These are phyloP conservation scores for Mycalesis mineus DNA, from an alignment of 2,888 invertebrate genomes.

Conservation along the genomic window DNA sequence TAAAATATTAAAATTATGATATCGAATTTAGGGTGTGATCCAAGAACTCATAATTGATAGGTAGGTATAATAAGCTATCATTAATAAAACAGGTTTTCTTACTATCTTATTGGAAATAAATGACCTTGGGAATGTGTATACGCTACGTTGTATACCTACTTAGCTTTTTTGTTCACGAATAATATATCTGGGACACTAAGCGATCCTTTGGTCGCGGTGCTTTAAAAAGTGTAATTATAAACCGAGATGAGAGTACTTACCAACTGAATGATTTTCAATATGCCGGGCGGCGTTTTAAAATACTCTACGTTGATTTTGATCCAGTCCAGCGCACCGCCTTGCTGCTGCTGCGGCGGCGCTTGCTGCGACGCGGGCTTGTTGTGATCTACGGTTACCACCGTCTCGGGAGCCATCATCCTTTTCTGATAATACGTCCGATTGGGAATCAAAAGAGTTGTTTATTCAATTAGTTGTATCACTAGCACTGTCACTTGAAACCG, in stretches of 20 bases:
- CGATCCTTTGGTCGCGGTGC: neutral
- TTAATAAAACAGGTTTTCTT: no score
- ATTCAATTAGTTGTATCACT: slow-evolving; percentile 38
- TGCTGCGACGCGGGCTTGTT: slow-evolving; percentile 73
- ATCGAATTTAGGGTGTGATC: no score
- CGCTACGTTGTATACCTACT: no score
- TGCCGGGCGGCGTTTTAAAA: slow-evolving; percentile 88
- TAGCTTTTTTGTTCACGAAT: no score
- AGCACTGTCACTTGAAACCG: slow-evolving; percentile 61
- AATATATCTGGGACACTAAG: neutral
- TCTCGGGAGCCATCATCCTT: slow-evolving; percentile 88
- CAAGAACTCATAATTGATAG: no score
- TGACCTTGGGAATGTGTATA: no score
- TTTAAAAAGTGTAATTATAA: neutral
- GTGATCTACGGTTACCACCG: slow-evolving; percentile 88
- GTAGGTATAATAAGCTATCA: no score
- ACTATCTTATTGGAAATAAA: no score
- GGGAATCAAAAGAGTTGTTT: slow-evolving; percentile 30
- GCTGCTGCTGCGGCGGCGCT: slow-evolving; percentile 71
- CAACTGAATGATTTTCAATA: slow-evolving; percentile 88
- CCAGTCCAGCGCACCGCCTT: slow-evolving; percentile 80
- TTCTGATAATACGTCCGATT: slow-evolving; percentile 7
- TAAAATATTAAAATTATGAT: no score
- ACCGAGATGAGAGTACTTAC: slow-evolving; percentile 74
- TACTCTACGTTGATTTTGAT: slow-evolving; percentile 87